Percentiles rank a stretch among this genome's conserved stretches.
Conservation (phyloP, 2,113 vertebrate genomes). For the Sisor rabdophorus region DNA sequence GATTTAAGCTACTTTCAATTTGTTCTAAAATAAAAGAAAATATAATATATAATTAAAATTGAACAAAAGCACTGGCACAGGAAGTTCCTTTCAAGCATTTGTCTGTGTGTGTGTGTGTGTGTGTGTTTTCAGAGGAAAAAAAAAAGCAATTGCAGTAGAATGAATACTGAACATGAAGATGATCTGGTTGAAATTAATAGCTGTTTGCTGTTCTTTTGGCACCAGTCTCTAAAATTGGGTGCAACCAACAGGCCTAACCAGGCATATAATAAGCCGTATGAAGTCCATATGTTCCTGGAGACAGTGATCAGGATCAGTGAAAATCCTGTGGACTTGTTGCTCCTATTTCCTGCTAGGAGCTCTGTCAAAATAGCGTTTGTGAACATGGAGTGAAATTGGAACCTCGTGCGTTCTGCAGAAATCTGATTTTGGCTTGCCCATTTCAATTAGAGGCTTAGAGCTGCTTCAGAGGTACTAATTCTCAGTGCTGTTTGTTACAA, state of each 20-base stretch:
- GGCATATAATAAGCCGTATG: slow-evolving; percentile 24
- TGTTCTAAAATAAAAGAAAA: slow-evolving; percentile 42
- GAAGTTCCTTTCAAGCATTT: background rate
- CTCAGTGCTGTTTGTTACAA: slow-evolving; percentile 17
- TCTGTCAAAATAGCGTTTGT: background rate
- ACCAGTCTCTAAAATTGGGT: slow-evolving; percentile 3
- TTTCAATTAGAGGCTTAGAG: slow-evolving; percentile 26
- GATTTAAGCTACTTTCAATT: slow-evolving; percentile 63
- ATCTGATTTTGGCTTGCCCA: slow-evolving; percentile 21
- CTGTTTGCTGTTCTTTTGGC: slow-evolving; percentile 6
- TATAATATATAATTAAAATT: slow-evolving; percentile 54
- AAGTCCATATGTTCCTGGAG: slow-evolving; percentile 28
- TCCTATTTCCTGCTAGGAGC: background rate
- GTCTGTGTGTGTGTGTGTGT: background rate
- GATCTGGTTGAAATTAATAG: slow-evolving; percentile 5
- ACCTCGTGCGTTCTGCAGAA: background rate
- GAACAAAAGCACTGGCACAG: slow-evolving; percentile 8
- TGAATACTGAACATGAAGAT: background rate
- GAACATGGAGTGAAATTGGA: slow-evolving; percentile 20
- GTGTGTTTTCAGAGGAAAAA: background rate
- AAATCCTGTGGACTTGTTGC: slow-evolving; percentile 26
- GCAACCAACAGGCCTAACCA: slow-evolving; percentile 23
- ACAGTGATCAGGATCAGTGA: slow-evolving; percentile 22
- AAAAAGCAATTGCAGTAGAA: background rate
- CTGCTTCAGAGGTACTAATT: background rate